Evolutionary conservation across 1,140 invertebrate genomes (phyloP), one percentile per base, ranked within the genome.

Genomic region (Cotesia vestalis): DNA sequence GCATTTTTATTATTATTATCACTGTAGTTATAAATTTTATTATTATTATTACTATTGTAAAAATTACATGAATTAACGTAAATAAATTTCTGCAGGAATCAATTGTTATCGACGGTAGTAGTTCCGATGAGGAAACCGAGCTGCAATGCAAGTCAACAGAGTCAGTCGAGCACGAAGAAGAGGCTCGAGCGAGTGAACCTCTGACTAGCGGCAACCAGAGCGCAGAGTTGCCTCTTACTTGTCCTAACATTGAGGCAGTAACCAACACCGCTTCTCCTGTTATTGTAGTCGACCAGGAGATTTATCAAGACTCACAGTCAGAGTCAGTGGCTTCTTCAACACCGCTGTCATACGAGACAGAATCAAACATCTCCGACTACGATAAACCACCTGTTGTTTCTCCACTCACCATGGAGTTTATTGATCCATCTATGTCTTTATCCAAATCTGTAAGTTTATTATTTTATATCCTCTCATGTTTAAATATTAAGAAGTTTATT

Each of bases 381-480:
- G 53, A 66, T 6, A 20, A 60, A 51, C 6, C 6, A 9, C 11
- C 11, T 4, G 36, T 46, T 60, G 11, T 12, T 35, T 4, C 14
- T 8, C 46, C 46, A 64, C 59, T 73, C 63, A 55, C 57, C 8
- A 73, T 78, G 20, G 76, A 78, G 38, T 80, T 80, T 51, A 73
- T 81, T n/a, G 81, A 80, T 55, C 78, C 83, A 0, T 27, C 81
- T 34, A 81, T 84, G 4, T 80, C 82, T 4, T 78, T 80, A 55
- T 83, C 80, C 8, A 83, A 81, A 74, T 82, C 83, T 76, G 84
- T 86, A 51, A 78, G 78, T 77, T 66, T 46, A 11, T 62, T 72
- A 63, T 69, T 72, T 73, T 62, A 20, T 69, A n/a, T 63, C 14
- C 40, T 66, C 35, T 14, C 20, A 60, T 35, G 62, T 61, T 27